Base-by-base conservation (phyloP, 2,797 vertebrate genomes). In the Prunella strophiata region DNA sequence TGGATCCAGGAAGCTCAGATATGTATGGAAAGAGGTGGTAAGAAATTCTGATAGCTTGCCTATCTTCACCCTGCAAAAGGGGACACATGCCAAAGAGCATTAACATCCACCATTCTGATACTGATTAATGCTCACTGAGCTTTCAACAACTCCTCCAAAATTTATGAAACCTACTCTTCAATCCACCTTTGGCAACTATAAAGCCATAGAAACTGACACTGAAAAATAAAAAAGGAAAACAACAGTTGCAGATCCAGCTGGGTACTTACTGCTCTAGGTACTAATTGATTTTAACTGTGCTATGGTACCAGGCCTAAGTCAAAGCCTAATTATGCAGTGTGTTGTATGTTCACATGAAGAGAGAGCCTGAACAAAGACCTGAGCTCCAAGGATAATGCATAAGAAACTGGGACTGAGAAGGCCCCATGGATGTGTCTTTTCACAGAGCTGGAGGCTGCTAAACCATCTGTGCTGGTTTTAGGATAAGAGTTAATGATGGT, bases 11-110 rank as follows among this genome's bases (percentile, higher is more conserved):
- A 99, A 99, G 94, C 98, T 99, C 96, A 99, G 98, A 47, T 98
- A 97, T 0, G 99, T 99, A 97, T 99, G 98, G 95, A 99, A 99
- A 16, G 99, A 99, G 11, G 99, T 99, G 63, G 98, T 99, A 89
- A 99, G 98, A 95, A 99, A 98, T 88, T 98, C 98, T 34, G 99
- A 98, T 13, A 99, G 98, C 74, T 98, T 98, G 52, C 99, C 98
- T 96, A 99, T 98, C 97, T 99, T 99, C 85, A 99, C 99, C 96
- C 99, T 99, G 95, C 12, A 86, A 92, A 87, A 54, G 65, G 54
- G 45, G 67, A 71, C 19, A 11, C 3, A 8, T 6, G 17, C 8
- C 72, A 77, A 68, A 66, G 12, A 51, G 11, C 47, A 30, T 47
- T 43, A 82, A 74, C 29, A 61, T 9, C 26, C 27, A 80, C 32